Evolutionary conservation across 2,888 invertebrate species (phyloP).

Genomic region (Operophtera brumata): DNA sequence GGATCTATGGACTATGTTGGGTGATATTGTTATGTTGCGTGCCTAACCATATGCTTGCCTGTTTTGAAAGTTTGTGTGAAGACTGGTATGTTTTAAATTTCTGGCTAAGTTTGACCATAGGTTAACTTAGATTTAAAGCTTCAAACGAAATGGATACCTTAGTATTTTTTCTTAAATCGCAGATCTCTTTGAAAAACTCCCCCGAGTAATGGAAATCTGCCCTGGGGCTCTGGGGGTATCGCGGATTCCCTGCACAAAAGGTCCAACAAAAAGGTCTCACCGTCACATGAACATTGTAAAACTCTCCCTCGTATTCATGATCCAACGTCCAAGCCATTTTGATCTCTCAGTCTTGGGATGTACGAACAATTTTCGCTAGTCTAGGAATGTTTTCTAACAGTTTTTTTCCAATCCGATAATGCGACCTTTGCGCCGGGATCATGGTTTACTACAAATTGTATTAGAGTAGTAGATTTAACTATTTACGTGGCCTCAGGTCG

Average conservation of each 20-base stretch:
- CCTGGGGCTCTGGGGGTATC: constrained; percentile 67
- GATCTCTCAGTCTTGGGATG: constrained; percentile 40
- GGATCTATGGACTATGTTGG: too few species aligned
- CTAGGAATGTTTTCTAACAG: constrained; percentile 62
- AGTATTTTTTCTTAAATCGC: constrained; percentile 49
- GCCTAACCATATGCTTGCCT: too few species aligned
- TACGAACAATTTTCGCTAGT: constrained; percentile 54
- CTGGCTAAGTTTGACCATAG: background rate
- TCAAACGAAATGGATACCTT: background rate
- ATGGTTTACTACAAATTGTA: constrained; percentile 81
- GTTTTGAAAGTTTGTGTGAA: too few species aligned
- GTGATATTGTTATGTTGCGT: too few species aligned
- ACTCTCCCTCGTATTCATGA: constrained; percentile 68
- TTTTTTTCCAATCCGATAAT: constrained; percentile 80
- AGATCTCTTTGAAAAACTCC: constrained; percentile 66
- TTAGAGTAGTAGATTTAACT: constrained; percentile 79
- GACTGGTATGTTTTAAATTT: too few species aligned
- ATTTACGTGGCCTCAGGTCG: constrained; percentile 58
- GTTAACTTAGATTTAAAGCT: background rate
- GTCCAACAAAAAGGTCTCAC: constrained; percentile 77
- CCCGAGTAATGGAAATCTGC: constrained; percentile 78
- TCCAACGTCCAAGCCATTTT: constrained; percentile 49
- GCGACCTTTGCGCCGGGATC: constrained; percentile 79
- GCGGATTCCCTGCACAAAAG: constrained; percentile 75
- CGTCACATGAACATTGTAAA: constrained; percentile 80